These are phyloP conservation scores for Fulica atra DNA, from an alignment of 2,113 vertebrate species.

Conservation along the genomic window DNA sequence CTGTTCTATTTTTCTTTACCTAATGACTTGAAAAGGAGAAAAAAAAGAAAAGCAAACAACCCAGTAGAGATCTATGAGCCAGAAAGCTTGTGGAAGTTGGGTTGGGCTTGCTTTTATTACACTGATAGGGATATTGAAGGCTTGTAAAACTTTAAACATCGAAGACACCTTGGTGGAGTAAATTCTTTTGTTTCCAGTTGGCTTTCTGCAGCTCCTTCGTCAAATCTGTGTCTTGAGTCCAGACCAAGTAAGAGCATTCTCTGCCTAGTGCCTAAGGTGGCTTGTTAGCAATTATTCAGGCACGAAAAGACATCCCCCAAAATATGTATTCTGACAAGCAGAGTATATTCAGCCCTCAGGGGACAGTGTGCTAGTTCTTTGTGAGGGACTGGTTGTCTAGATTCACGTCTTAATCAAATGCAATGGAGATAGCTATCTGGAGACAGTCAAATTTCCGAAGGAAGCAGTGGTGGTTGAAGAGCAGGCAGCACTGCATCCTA, in stretches of 20 bases:
- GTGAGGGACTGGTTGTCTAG: neutral
- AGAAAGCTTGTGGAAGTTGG: neutral
- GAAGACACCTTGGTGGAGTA: neutral
- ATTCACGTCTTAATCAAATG: neutral
- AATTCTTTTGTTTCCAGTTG: neutral
- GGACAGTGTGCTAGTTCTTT: neutral
- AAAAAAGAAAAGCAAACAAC: neutral
- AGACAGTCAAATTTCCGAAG: neutral
- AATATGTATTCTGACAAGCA: neutral
- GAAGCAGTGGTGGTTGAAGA: neutral
- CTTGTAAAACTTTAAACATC: constrained; percentile 15
- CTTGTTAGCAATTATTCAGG: neutral
- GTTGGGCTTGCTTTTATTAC: neutral
- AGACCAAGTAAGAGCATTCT: neutral
- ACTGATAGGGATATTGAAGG: neutral
- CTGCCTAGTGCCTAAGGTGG: neutral
- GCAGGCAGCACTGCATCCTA: neutral
- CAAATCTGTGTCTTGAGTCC: neutral
- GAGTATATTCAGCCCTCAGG: neutral
- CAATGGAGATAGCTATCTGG: neutral
- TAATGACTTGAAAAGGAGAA: neutral
- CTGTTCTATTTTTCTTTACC: neutral
- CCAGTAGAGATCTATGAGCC: neutral
- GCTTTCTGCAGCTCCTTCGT: neutral
- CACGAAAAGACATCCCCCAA: neutral